These are phyloP conservation scores for Drosophila formosana DNA, from an alignment of 2,888 invertebrate genomes.

Conservation along the genomic window DNA sequence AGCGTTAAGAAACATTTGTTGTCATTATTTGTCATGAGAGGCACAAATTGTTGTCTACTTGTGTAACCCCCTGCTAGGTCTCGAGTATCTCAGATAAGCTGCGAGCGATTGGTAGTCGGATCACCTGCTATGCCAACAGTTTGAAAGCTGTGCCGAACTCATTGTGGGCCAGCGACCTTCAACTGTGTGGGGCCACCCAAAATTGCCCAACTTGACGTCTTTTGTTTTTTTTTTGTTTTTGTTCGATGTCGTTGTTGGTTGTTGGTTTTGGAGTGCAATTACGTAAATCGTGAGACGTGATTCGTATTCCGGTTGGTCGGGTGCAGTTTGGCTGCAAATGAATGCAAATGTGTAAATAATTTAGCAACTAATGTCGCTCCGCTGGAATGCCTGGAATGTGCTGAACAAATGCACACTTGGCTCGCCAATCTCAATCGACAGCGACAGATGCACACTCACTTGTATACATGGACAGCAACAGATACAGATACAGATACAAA, in stretches of 20 bases:
- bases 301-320: constrained; percentile 15
- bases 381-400: constrained; percentile 56
- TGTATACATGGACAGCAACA: not conserved
- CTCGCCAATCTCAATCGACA: constrained; percentile 20
- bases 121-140: constrained; percentile 8
- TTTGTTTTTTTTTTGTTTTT: constrained; percentile 3
- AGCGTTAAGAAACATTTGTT: not conserved
- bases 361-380: constrained; percentile 38
- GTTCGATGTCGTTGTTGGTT: too few relatives aligned
- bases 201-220: constrained; percentile 33
- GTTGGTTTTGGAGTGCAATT: constrained; percentile 24
- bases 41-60: not conserved
- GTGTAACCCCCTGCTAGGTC: not conserved
- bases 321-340: constrained; percentile 37
- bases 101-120: constrained; percentile 1
- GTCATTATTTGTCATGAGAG: constrained; percentile 5
- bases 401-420: constrained; percentile 29
- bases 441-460: not conserved
- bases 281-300: constrained; percentile 37
- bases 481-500: constrained; percentile 36
- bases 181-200: constrained; percentile 16
- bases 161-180: constrained; percentile 32
- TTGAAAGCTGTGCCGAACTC: not conserved
- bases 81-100: not conserved
- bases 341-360: constrained; percentile 64